These are phyloP conservation scores for Liolophura sinensis DNA, from an alignment of 1,140 invertebrate species.

Conservation along the genomic window DNA sequence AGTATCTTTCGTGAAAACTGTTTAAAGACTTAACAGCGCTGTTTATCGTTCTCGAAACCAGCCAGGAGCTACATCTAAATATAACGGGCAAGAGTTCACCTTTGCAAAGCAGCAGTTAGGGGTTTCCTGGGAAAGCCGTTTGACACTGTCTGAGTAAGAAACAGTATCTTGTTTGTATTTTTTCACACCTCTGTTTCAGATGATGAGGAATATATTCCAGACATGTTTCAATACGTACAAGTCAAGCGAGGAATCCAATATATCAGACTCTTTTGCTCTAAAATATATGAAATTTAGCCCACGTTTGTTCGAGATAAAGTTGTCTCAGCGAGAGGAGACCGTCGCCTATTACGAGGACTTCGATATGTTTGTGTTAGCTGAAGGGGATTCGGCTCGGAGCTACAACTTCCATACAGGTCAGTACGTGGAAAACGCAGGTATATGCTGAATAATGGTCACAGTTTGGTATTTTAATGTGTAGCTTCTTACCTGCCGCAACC, in stretches of 20 bases:
- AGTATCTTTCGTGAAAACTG: too few relatives aligned
- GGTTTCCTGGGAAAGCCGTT: too few relatives aligned
- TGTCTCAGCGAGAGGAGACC: constrained; percentile 44
- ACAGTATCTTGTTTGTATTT: too few relatives aligned
- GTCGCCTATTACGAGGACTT: constrained; percentile 48
- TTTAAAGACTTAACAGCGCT: too few relatives aligned
- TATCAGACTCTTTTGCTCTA: constrained; percentile 39
- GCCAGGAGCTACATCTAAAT: too few relatives aligned
- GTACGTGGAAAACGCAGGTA: background rate
- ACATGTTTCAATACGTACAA: constrained; percentile 56
- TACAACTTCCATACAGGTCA: constrained; percentile 52
- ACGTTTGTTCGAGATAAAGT: constrained; percentile 49
- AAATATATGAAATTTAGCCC: constrained; percentile 52
- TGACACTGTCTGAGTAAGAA: too few relatives aligned
- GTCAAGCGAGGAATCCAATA: constrained; percentile 27
- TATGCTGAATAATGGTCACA: background rate
- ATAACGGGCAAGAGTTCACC: too few relatives aligned
- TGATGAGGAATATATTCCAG: constrained; percentile 55
- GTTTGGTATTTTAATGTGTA: background rate
- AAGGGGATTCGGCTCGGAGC: constrained; percentile 47
- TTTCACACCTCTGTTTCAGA: constrained; percentile 30
- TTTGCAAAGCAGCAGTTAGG: too few relatives aligned
- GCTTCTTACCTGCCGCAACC: too few relatives aligned
- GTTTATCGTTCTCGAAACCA: too few relatives aligned
- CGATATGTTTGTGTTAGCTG: constrained; percentile 47